These are phyloP conservation scores for Drosophila guanche DNA, from an alignment of 1,140 invertebrate species.

Conservation along the genomic window DNA sequence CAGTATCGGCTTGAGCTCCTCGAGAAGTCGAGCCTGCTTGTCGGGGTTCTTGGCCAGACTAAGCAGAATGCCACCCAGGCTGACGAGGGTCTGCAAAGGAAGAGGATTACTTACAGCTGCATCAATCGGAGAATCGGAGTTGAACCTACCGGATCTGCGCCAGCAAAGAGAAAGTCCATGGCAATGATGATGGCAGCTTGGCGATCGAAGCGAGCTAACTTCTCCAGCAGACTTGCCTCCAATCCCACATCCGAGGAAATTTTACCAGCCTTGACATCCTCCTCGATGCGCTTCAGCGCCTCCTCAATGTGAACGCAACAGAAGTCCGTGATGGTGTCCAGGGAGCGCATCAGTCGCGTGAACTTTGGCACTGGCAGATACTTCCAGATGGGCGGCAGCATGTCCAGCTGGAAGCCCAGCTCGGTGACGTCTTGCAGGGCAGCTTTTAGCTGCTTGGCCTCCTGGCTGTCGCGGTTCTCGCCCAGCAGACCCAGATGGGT, in stretches of 20 bases:
- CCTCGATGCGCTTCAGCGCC: conserved; percentile 60
- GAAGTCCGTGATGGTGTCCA: conserved; percentile 74
- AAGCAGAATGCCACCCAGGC: conserved; percentile 51
- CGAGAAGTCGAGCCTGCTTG: conserved; percentile 87
- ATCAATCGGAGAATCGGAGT: background rate
- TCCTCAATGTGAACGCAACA: conserved; percentile 54
- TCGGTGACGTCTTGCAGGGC: conserved; percentile 84
- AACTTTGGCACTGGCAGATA: conserved; percentile 85
- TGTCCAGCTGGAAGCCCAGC: conserved; percentile 85
- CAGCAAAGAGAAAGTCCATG: conserved; percentile 73
- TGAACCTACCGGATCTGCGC: conserved; percentile 70
- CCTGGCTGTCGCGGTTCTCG: conserved; percentile 81
- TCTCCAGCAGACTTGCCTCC: conserved; percentile 75
- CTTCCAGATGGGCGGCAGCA: conserved; percentile 87
- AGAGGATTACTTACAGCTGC: background rate
- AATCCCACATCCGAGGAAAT: conserved; percentile 24
- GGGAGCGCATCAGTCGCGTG: conserved; percentile 85
- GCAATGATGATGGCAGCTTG: conserved; percentile 82
- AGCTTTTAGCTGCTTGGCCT: conserved; percentile 86
- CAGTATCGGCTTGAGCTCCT: conserved; percentile 86
- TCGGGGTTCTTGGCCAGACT: conserved; percentile 87
- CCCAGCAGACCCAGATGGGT: conserved; percentile 86
- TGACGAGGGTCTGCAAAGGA: conserved; percentile 43
- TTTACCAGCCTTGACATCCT: conserved; percentile 29
- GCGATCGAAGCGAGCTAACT: conserved; percentile 82